These are phyloP conservation scores for Choloepus didactylus DNA, from an alignment of 2,797 vertebrate genomes.

Conservation along the genomic window DNA sequence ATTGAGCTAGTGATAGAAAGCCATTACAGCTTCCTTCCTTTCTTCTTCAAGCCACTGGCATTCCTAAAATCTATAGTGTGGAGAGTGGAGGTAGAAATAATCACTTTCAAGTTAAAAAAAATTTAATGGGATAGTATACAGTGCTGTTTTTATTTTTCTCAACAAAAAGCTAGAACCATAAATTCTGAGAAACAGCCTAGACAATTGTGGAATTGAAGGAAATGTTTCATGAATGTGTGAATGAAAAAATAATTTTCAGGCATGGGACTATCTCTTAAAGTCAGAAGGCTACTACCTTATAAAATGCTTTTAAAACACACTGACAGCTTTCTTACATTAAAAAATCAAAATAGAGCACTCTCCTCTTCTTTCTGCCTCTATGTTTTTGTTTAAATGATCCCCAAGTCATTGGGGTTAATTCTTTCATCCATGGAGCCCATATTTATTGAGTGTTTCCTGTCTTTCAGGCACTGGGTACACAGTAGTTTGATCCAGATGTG, in stretches of 20 bases:
- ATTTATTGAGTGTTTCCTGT: not conserved
- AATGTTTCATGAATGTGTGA: not conserved
- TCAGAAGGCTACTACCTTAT: not conserved
- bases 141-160: not conserved
- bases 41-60: too few relatives aligned
- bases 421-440: not conserved
- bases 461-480: not conserved
- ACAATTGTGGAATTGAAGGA: not conserved
- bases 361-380: not conserved
- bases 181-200: not conserved
- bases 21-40: too few relatives aligned
- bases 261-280: not conserved
- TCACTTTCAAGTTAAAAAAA: not conserved
- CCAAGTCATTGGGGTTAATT: not conserved
- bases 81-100: not conserved
- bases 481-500: not conserved
- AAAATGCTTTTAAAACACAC: not conserved
- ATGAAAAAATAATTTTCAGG: slow-evolving; percentile 1
- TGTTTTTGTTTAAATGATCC: not conserved
- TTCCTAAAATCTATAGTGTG: not conserved
- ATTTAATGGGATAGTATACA: not conserved
- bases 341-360: not conserved
- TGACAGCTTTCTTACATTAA: not conserved
- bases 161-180: not conserved
- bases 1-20: not conserved